Conservation (phyloP, 2,888 invertebrate genomes). For the Pollenia amentaria region DNA sequence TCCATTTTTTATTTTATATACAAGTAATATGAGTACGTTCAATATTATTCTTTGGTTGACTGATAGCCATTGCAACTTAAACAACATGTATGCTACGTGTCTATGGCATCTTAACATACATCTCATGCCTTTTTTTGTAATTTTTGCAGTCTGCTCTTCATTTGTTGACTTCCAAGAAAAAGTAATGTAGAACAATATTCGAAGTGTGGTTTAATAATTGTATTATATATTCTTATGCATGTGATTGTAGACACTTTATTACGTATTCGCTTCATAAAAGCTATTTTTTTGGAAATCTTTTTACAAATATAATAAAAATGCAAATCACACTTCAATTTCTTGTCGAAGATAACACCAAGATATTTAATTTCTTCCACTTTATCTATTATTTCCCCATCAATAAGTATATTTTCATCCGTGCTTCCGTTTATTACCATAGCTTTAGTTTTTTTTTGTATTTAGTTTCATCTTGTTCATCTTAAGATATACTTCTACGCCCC, state of each 20-base stretch:
- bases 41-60: conserved; percentile 2
- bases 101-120: conserved; percentile 15
- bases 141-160: neutral
- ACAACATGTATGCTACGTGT: neutral
- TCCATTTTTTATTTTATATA: conserved; percentile 22
- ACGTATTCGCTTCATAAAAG: neutral
- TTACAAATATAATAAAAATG: too few relatives aligned
- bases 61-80: conserved; percentile 2
- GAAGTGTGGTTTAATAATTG: neutral
- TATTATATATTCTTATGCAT: neutral
- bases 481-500: too few relatives aligned
- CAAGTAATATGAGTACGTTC: neutral
- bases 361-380: too few relatives aligned
- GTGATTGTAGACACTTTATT: neutral
- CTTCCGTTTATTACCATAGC: too few relatives aligned
- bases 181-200: neutral
- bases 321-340: too few relatives aligned
- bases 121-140: neutral
- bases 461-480: too few relatives aligned
- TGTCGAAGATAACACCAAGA: too few relatives aligned
- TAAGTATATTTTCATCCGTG: too few relatives aligned
- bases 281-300: too few relatives aligned
- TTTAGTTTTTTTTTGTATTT: too few relatives aligned
- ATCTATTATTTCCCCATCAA: too few relatives aligned
- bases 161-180: neutral